Evolutionary conservation across 2,888 invertebrate species (phyloP), one percentile per base, ranked within the genome.

Genomic region (Darwinula stevensoni): DNA sequence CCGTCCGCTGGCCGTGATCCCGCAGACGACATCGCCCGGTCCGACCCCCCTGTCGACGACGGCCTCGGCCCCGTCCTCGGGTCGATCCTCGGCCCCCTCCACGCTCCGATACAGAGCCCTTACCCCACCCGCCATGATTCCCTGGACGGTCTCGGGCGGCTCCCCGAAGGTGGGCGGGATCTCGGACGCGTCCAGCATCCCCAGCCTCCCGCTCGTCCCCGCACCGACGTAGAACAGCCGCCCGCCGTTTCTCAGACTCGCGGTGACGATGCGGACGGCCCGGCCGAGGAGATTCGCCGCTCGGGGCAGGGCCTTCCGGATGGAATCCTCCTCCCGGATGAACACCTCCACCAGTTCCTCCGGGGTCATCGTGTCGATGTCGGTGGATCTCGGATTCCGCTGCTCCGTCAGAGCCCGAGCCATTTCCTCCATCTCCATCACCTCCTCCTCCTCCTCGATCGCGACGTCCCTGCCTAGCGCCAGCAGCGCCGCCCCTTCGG

Each of bases 171-270:
- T n/a, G n/a, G n/a, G n/a, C n/a, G n/a, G n/a, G n/a, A n/a, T n/a
- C n/a, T 42, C 43, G 5, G 36, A 34, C 3, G 43, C 43, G 36
- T 43, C 42, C 30, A 43, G 30, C 33, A 43, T 39, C 13, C 42
- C 43, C 1, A 43, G 32, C 6, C 43, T 33, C 5, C 42, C 43
- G 33, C 42, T 42, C 2, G 43, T 40, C 11, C 43, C 43, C 2
- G 42, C 40, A 1, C 43, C 43, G 3, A 42, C 39, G 29, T 41
- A 43, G 30, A 43, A 40, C 13, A 43, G 32, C 4, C 42, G 22
- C 1, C 43, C 43, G 2, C 39, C 42, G 16, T 31, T 32, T 26
- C 34, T 33, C 14, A 42, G 40, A 6, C 38, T 36, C 4, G 34
- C 30, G 4, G 39, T 36, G 2, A 40, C 38, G n/a, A n/a, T n/a